These are phyloP conservation scores for Hydrotaea cyrtoneurina DNA, from an alignment of 2,888 invertebrate genomes.

Conservation along the genomic window DNA sequence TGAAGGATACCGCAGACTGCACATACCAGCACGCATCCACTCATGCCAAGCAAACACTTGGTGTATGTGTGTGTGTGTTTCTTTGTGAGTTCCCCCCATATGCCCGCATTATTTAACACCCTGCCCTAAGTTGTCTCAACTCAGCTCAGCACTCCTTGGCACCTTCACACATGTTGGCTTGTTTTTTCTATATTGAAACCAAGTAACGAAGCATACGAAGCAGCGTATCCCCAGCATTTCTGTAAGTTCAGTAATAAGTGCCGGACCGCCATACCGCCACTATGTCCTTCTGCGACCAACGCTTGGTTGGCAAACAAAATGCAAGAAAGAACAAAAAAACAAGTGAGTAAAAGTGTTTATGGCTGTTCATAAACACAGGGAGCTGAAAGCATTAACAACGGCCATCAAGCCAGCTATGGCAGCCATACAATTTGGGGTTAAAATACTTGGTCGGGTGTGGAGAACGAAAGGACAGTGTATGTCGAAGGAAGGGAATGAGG, in stretches of 20 bases:
- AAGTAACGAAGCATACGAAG: conserved; percentile 46
- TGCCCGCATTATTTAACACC: not conserved
- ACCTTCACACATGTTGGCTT: conserved; percentile 31
- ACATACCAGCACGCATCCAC: not conserved
- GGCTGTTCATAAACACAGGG: conserved; percentile 32
- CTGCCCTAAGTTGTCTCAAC: not conserved
- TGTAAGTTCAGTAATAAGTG: conserved; percentile 43
- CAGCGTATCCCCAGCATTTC: not conserved
- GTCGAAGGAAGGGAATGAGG: not conserved
- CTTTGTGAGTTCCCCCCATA: not conserved
- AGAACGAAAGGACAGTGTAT: not conserved
- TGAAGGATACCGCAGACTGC: conserved; percentile 18
- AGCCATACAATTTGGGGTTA: conserved; percentile 57
- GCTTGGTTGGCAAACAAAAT: not conserved
- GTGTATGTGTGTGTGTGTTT: no score
- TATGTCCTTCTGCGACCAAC: not conserved
- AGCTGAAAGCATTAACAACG: conserved; percentile 8
- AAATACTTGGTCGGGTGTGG: conserved; percentile 43
- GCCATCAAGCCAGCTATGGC: conserved; percentile 14
- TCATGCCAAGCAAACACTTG: not conserved
- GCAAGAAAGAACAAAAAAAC: conserved; percentile 16
- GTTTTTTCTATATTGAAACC: conserved; percentile 40
- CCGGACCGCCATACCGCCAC: not conserved
- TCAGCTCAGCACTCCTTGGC: not conserved
- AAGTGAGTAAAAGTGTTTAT: conserved; percentile 44